Conservation (phyloP, 2,888 invertebrate species). For the Petrolisthes cinctipes region DNA sequence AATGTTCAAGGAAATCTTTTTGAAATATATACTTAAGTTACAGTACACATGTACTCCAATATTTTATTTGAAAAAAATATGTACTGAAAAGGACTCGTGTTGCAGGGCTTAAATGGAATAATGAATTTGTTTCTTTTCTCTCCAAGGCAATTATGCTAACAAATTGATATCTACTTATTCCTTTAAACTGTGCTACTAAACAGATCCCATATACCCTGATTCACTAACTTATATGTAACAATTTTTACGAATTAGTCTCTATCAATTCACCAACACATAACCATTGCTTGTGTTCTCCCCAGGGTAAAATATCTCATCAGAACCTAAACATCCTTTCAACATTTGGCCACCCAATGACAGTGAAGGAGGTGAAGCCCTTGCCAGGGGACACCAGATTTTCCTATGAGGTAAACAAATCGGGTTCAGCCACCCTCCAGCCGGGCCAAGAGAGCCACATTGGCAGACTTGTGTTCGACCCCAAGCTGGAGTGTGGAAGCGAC, state of each 20-base stretch:
- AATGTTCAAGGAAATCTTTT: background rate
- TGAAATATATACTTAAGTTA: background rate
- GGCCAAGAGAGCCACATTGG: slow-evolving; percentile 73
- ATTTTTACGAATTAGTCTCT: no score
- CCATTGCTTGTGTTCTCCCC: slow-evolving; percentile 63
- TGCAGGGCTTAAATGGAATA: no score
- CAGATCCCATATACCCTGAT: no score
- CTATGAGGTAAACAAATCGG: slow-evolving; percentile 70
- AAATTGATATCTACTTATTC: no score
- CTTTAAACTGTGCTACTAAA: no score
- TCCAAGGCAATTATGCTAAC: no score
- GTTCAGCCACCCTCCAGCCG: slow-evolving; percentile 72
- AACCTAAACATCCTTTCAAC: slow-evolving; percentile 85
- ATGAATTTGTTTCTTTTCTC: no score
- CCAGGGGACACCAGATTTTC: slow-evolving; percentile 76
- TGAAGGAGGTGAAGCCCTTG: slow-evolving; percentile 76
- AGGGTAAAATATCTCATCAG: slow-evolving; percentile 84
- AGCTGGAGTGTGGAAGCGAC: slow-evolving; percentile 78
- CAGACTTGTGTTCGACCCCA: slow-evolving; percentile 79
- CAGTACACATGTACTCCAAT: background rate
- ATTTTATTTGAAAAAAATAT: background rate
- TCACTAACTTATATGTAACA: no score
- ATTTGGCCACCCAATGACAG: slow-evolving; percentile 84
- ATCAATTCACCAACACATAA: background rate
- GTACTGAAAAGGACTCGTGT: no score